A percentile compares a stretch with the other conserved stretches of the same genome.
These are phyloP conservation scores for Macaria liturata DNA, from an alignment of 2,888 invertebrate species.

Conservation along the genomic window DNA sequence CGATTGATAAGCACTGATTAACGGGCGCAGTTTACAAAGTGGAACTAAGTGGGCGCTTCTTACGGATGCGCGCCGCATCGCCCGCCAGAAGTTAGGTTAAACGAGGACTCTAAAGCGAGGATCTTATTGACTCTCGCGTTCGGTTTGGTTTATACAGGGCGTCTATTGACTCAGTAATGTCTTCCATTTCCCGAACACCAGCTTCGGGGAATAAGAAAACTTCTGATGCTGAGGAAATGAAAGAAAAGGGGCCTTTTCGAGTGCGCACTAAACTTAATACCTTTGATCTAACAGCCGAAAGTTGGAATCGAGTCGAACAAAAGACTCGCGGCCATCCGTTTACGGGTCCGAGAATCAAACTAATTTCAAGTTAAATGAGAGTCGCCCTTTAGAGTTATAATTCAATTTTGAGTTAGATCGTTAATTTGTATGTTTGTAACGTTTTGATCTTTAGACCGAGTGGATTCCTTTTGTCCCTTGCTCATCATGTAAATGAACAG, in stretches of 20 bases:
- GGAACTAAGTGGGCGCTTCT: conserved; percentile 42
- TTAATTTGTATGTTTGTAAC: conserved; percentile 41
- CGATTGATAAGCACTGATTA: conserved; percentile 55
- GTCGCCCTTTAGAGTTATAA: conserved; percentile 66
- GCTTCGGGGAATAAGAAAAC: conserved; percentile 77
- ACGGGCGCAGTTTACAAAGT: conserved; percentile 54
- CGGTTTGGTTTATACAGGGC: conserved; percentile 57
- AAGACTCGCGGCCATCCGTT: conserved; percentile 70
- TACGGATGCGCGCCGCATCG: conserved; percentile 59
- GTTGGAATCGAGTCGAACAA: conserved; percentile 73
- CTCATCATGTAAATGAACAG: conserved; percentile 38
- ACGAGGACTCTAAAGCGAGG: conserved; percentile 65
- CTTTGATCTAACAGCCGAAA: conserved; percentile 76
- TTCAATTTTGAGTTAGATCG: conserved; percentile 60
- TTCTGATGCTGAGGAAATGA: conserved; percentile 66
- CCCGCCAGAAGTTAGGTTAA: conserved; percentile 62
- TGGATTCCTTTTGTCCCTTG: conserved; percentile 35
- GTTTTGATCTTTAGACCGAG: conserved; percentile 38
- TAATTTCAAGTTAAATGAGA: conserved; percentile 77
- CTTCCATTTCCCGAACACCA: conserved; percentile 77
- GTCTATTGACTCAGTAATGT: conserved; percentile 79
- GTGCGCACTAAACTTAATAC: conserved; percentile 70
- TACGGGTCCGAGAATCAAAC: conserved; percentile 60
- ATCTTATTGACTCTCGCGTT: conserved; percentile 71
- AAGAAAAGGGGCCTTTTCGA: conserved; percentile 71